Evolutionary conservation across 2,113 vertebrate genomes (phyloP), one percentile per base, ranked within the genome.

Genomic region (Lophius piscatorius): DNA sequence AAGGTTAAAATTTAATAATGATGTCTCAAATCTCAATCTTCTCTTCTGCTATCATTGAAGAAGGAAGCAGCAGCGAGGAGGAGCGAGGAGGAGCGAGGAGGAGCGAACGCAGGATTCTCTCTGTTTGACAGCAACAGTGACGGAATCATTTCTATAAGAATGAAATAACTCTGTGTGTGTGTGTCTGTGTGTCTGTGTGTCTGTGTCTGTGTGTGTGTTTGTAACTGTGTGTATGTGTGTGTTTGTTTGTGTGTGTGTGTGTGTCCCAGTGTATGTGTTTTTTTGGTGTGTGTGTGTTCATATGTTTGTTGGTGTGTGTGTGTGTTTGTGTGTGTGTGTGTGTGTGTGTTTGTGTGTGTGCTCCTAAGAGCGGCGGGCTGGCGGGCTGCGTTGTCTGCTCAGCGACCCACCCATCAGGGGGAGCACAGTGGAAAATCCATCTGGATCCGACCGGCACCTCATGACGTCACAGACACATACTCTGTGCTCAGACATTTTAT

Each of bases 371-470:
- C 62, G 13, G 58, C 10, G 21, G 63, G 64, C 59, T 84, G 80
- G 80, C 77, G 65, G 57, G 69, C 62, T 76, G 78, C 68, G 47
- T 64, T 56, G 51, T 76, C 72, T 67, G 9, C 49, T 50, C 47
- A 61, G 51, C 6, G 23, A 63, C 61, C 65, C 58, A 44, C 81
- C 81, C 75, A 63, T 84, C 65, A 55, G 76, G 69, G 56, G n/a
- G n/a, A 64, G 67, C 40, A 4, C 62, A 56, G 80, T 80, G 80
- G 86, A 88, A 88, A 88, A 88, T 75, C 78, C 78, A 81, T 88
- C 78, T 70, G 70, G 66, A 76, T 57, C 62, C 34, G 16, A 66
- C 69, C 66, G 49, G 65, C 71, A 76, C 72, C 70, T 77, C 63
- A 65, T 79, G 70, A 87, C 66, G 63, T 80, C 80, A 80, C 67